phyloP scores from a whole-genome alignment of 2,113 vertebrate species.

The Passer montanus region DNA sequence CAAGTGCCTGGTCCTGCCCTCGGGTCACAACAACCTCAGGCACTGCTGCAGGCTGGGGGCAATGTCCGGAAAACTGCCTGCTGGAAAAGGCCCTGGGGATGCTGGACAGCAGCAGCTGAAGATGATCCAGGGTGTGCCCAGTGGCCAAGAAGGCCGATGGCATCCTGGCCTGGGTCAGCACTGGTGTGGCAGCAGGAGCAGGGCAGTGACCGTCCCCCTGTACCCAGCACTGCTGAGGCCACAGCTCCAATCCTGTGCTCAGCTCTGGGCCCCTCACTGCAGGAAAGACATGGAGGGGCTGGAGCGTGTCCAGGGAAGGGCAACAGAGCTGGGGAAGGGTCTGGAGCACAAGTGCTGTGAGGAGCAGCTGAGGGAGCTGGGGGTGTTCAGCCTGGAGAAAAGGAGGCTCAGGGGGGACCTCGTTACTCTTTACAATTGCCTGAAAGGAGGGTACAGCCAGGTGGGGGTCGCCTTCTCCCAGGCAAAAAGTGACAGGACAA shows the following conservation, averaged over 20 bases:
- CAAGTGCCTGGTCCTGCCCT: rapidly evolving
- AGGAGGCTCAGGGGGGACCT: not conserved
- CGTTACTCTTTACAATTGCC: rapidly evolving
- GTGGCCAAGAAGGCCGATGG: not conserved
- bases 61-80: rapidly evolving
- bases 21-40: not conserved
- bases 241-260: not conserved
- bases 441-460: not conserved
- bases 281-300: not conserved
- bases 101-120: not conserved
- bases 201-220: not conserved
- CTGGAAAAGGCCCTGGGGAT: not conserved
- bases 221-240: not conserved
- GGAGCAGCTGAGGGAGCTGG: not conserved
- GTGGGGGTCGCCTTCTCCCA: rapidly evolving
- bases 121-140: not conserved
- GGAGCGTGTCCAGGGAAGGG: not conserved
- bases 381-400: not conserved
- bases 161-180: not conserved
- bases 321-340: not conserved
- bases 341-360: not conserved
- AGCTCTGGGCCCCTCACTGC: not conserved
- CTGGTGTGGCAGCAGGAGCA: not conserved
- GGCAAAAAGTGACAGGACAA: not conserved
- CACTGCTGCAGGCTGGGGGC: rapidly evolving